Evolutionary conservation across 2,113 vertebrate species (phyloP).

Genomic region (human (Homo sapiens)): DNA sequence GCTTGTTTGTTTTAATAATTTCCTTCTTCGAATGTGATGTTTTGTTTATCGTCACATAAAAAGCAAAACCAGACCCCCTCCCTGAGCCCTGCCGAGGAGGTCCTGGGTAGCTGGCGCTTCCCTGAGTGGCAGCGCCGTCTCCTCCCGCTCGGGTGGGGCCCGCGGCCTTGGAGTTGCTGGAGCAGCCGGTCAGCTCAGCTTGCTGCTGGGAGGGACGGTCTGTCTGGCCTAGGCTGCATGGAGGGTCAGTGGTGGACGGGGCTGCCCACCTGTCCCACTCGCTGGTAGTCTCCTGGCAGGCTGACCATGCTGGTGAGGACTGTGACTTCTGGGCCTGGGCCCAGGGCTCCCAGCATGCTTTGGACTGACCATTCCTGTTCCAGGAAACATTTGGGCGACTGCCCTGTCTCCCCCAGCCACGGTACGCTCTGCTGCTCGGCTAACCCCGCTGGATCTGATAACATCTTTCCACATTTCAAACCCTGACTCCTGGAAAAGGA

Average conservation of each 20-base stretch:
- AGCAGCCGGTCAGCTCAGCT: not conserved
- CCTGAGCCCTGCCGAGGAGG: not conserved
- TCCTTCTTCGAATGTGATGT: not conserved
- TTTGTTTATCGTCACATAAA: not conserved
- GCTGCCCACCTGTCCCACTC: not conserved
- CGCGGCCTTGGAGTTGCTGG: fast-evolving
- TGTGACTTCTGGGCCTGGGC: not conserved
- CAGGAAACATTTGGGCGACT: not conserved
- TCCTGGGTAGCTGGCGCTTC: not conserved
- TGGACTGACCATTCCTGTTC: not conserved
- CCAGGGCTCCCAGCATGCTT: not conserved
- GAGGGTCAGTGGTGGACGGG: not conserved
- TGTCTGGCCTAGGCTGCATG: not conserved
- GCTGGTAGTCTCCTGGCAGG: not conserved
- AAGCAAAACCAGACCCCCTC: not conserved
- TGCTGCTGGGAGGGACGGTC: not conserved
- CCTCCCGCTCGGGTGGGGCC: not conserved
- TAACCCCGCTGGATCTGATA: not conserved
- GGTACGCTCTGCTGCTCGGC: not conserved
- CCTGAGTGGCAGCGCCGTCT: not conserved
- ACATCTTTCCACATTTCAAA: not conserved
- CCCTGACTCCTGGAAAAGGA: not conserved
- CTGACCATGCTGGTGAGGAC: not conserved
- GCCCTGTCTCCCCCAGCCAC: not conserved
- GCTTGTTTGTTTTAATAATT: not conserved